Evolutionary conservation across 2,113 vertebrate species (phyloP), one percentile per base, ranked within the genome.

Genomic region (Gasterosteus aculeatus): DNA sequence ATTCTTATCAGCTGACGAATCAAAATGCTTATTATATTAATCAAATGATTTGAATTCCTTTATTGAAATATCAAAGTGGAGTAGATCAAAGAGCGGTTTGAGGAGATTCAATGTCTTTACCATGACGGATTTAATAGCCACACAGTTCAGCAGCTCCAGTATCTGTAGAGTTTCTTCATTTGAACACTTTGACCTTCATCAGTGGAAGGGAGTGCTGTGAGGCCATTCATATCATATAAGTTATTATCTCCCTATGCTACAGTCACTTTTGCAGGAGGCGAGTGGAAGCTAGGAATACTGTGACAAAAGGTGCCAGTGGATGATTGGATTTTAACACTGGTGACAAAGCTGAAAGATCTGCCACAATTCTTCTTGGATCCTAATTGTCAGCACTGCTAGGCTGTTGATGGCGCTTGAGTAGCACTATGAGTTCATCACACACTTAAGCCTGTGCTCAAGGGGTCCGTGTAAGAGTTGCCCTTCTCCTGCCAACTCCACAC

Each of bases 341-440:
- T 81, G 78, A 85, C 69, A 86, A 87, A 60, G 53, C 72, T 74
- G 54, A 84, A 75, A 80, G 80, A 88, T 89, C 80, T 83, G 64
- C 78, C 73, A 39, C 86, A 89, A 69, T 86, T 83, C 87, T 75
- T 58, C 78, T 77, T 44, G 70, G 75, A 72, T 88, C 75, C 63
- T 78, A 80, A 87, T 86, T 85, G 89, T 88, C 87, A 85, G 81
- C 82, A 39, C 70, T 71, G 74, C 82, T 92, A 90, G 92, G 85
- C 89, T 82, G 75, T 63, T 75, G 57, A 39, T 56, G 72, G 71
- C 67, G 66, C 73, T 67, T 64, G 64, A 81, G 56, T 54, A 47
- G 64, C 80, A 62, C 76, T 49, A 22, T 49, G 70, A 81, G 85
- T 87, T 69, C 66, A 82, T 79, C 62, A 69, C 58, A 80, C 85